These are phyloP conservation scores for Elgaria multicarinata DNA, from an alignment of 2,113 vertebrate genomes.

Conservation along the genomic window DNA sequence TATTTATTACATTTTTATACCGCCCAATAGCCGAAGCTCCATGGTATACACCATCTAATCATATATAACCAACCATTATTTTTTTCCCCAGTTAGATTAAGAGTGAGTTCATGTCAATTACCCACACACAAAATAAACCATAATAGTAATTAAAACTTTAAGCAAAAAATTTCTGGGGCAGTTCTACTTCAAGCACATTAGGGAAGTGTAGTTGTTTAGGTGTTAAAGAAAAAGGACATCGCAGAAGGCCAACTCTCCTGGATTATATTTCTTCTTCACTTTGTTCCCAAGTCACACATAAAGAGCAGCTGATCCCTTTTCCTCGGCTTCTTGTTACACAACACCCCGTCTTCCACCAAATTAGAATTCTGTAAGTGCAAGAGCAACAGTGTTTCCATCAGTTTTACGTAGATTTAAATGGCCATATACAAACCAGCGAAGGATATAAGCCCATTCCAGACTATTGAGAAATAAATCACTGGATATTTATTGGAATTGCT, in stretches of 20 bases:
- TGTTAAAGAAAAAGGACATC: neutral
- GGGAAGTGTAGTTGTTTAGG: neutral
- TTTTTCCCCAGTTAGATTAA: too few species aligned
- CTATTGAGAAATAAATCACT: neutral
- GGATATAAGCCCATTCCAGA: accelerated
- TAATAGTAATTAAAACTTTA: too few species aligned
- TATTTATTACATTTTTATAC: too few species aligned
- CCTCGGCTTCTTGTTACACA: neutral
- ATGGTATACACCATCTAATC: too few species aligned
- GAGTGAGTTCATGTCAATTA: too few species aligned
- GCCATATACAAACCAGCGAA: neutral
- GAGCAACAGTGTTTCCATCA: neutral
- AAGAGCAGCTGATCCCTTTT: neutral
- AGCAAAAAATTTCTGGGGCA: neutral
- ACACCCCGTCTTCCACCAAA: neutral
- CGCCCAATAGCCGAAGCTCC: too few species aligned
- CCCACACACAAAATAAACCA: too few species aligned
- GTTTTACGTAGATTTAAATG: neutral
- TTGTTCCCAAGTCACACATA: neutral
- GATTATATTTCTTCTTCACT: neutral
- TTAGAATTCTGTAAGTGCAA: neutral
- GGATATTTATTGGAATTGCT: constrained; percentile 2
- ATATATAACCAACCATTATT: too few species aligned
- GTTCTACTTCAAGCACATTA: neutral
- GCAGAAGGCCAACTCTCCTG: neutral